Base-by-base conservation (phyloP, 2,797 vertebrate species). In the Cetoscarus ocellatus region DNA sequence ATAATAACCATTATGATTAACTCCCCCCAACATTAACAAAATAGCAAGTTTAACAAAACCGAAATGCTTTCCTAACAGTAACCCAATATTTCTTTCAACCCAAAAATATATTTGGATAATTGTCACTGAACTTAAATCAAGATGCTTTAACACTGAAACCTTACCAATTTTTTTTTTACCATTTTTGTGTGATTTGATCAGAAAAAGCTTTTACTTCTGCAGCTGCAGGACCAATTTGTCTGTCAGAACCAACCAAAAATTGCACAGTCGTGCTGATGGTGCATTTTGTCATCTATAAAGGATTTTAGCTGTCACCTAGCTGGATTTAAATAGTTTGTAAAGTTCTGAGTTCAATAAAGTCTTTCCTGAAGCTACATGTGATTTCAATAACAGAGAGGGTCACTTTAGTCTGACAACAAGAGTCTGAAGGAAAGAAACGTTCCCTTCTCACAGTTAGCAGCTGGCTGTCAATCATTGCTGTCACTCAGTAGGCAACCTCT, bases 371-470 rank as follows among this genome's bases (percentile, higher is more conserved):
- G 27, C 43, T 58, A 36, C 36, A 36, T 0, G 2, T 67, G 61
- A 17, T 58, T 42, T 44, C n/a, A 39, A 8, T 53, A 27, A 47
- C 12, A 44, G 17, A 0, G 0, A 12, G 47, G n/a, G 39, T 43
- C 11, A 39, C 18, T 64, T 49, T 42, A 40, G 36, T 63, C 62
- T 34, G 7, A 54, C 36, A 19, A 11, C 15, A 19, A 1, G 61
- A 18, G n/a, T 43, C 13, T 67, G 14, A 38, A 54, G 39, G 13
- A 14, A 18, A 9, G 5, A 40, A 19, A 34, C 45, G 45, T 48
- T 18, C 18, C 18, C 8, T 58, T 52, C 42, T 74, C 8, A 15
- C 11, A 49, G 54, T 51, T 34, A 57, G 19, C 19, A 47, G 45
- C 47, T 38, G 35, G 34, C 12, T 52, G 51, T 73, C 50, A 35